Base-by-base conservation (phyloP, 1,140 invertebrate genomes). In the Lethrus apterus region DNA sequence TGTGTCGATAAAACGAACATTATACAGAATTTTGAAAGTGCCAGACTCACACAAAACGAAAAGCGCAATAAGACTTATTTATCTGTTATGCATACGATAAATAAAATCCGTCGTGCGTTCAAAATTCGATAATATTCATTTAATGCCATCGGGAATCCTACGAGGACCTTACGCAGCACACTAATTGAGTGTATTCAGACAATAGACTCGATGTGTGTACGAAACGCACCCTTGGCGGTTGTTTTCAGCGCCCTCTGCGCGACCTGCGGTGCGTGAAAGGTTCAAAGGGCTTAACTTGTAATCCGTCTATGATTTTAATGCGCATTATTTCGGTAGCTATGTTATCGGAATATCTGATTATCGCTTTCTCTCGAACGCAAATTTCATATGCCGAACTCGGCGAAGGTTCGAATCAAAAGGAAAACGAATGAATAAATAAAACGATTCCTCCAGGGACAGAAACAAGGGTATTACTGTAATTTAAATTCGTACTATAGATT, bases 241-340 rank as follows among this genome's bases (percentile, higher is more conserved):
- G 35, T 40, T 47, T 41, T 38, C 36, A 41, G 50, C 58, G 49
- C 56, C 56, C 58, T 53, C 47, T 46, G 32, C 51, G 50, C 41
- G 31, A 44, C 21, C 48, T 30, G 46, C 52, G 52, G 42, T 55
- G 57, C 61, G 61, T 59, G 54, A 60, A 46, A 57, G 52, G 58
- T 63, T 63, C 61, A 63, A 63, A 63, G 61, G 50, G 53, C 50
- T 58, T 52, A 49, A 48, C 36, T 32, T 52, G 44, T 59, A 59
- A 62, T 61, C 54, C 52, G 54, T 51, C 59, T 58, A 56, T 60
- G 61, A 63, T 63, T 63, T 60, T 63, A 61, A 61, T 62, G 55
- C 59, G 56, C 42, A 63, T 63, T 62, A 63, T 63, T 63, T 60
- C 58, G 52, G 58, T 52, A 48, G 54, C 60, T 59, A 55, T 61